phyloP scores from a whole-genome alignment of 2,113 vertebrate species.

The Eclectus roratus region DNA sequence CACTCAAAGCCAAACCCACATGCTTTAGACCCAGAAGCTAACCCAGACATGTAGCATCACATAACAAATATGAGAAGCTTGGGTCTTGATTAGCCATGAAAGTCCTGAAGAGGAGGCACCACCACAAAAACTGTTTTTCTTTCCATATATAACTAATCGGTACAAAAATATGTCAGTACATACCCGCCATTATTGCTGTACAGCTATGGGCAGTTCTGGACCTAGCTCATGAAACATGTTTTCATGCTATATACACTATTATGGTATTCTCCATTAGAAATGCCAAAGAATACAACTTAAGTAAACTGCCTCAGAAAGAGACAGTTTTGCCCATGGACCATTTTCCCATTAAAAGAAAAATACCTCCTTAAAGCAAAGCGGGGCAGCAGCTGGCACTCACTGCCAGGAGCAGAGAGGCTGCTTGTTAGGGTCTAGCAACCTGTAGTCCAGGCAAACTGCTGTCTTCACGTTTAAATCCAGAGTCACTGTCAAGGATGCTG shows the following conservation, averaged over 20 bases:
- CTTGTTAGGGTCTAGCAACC: background rate
- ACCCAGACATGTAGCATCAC: background rate
- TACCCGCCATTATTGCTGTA: background rate
- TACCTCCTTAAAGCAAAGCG: background rate
- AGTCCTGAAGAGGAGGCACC: background rate
- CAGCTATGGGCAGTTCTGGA: background rate
- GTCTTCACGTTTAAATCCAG: background rate
- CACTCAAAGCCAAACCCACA: background rate
- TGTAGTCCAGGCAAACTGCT: background rate
- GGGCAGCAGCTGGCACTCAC: background rate
- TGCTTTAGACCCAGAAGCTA: background rate
- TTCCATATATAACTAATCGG: background rate
- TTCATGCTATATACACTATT: background rate
- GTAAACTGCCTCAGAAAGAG: background rate
- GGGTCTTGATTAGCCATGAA: background rate
- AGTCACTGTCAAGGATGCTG: background rate
- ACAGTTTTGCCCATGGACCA: background rate
- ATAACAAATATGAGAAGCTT: background rate
- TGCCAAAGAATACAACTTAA: background rate
- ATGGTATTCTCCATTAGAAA: background rate
- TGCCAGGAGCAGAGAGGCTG: background rate
- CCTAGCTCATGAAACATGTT: background rate
- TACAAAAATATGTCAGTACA: background rate
- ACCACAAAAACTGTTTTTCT: background rate
- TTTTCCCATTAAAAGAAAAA: background rate